Percentiles rank a stretch among this genome's conserved stretches.
These are phyloP conservation scores for Myotis brandtii DNA, from an alignment of 2,113 vertebrate genomes.

Conservation along the genomic window DNA sequence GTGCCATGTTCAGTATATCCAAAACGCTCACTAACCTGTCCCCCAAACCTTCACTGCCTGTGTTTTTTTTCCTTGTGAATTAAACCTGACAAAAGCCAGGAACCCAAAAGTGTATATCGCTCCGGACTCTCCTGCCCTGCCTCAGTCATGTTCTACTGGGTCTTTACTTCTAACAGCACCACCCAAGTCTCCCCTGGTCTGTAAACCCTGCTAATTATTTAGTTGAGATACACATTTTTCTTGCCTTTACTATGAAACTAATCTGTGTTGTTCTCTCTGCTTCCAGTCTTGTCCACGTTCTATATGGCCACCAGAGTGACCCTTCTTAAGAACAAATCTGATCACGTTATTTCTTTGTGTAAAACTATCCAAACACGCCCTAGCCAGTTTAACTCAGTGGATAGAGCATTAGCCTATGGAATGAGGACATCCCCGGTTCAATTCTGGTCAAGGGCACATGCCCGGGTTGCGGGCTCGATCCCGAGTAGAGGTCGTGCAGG, in stretches of 20 bases:
- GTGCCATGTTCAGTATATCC: background rate
- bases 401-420: no score
- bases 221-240: background rate
- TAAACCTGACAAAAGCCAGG: background rate
- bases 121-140: background rate
- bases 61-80: background rate
- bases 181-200: background rate
- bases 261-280: background rate
- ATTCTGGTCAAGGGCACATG: no score
- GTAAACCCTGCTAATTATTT: background rate
- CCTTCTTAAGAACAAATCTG: background rate
- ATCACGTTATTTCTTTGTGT: background rate
- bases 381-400: no score
- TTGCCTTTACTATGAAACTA: background rate
- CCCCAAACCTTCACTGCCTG: background rate
- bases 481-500: no score
- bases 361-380: background rate
- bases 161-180: constrained; percentile 4
- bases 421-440: no score
- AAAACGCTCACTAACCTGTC: constrained; percentile 8
- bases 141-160: background rate
- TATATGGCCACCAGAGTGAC: background rate
- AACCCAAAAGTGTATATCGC: constrained; percentile 12
- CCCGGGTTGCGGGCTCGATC: no score
- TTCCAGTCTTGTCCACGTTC: background rate